phyloP scores from a whole-genome alignment of 2,113 vertebrate species.

The Falcunculus frontatus region DNA sequence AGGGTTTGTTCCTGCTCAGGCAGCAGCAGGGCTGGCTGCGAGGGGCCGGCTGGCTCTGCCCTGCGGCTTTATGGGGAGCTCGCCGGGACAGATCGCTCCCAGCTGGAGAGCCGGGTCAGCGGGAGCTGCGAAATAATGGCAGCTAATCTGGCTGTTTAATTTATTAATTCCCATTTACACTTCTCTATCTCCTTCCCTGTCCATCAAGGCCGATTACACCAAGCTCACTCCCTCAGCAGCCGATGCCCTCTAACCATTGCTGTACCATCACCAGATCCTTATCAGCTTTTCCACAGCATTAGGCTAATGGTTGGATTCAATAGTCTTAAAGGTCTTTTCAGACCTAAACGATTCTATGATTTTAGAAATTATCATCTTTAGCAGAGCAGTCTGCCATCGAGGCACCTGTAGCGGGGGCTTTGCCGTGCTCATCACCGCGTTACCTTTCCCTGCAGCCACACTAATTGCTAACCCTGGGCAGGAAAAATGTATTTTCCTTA shows the following conservation, averaged over 20 bases:
- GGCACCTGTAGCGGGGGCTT: neutral
- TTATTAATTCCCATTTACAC: neutral
- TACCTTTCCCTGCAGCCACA: neutral
- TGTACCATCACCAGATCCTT: neutral
- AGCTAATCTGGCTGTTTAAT: neutral
- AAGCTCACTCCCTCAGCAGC: neutral
- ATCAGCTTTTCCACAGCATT: neutral
- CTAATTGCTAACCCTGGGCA: neutral
- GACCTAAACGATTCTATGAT: neutral
- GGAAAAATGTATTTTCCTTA: neutral
- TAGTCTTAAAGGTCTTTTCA: neutral
- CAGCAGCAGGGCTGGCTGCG: rapidly evolving
- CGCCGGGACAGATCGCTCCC: neutral
- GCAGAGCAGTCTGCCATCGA: neutral
- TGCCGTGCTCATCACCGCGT: neutral
- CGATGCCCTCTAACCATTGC: neutral
- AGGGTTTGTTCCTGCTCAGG: neutral
- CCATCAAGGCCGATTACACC: neutral
- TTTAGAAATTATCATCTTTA: neutral
- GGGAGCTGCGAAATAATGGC: neutral
- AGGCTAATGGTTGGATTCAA: neutral
- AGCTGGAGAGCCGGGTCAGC: neutral
- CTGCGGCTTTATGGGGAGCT: rapidly evolving
- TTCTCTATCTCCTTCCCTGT: neutral
- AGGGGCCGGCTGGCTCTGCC: neutral